Percentiles rank a stretch among this genome's conserved stretches.
Conservation (phyloP, 2,797 vertebrate species). For the Alcedo atthis region DNA sequence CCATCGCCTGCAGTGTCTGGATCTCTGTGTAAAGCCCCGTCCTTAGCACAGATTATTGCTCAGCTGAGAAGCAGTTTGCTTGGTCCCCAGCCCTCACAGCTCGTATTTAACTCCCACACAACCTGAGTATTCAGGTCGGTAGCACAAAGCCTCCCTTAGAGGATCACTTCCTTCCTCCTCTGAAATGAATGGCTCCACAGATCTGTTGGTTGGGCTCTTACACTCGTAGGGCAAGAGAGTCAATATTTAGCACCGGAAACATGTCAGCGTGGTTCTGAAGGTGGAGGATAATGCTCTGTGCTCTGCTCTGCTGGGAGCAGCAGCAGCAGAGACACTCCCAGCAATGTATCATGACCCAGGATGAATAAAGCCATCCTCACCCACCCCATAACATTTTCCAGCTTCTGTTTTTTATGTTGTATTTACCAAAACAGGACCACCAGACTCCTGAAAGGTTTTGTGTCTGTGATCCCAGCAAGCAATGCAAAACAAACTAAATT, state of each 20-base stretch:
- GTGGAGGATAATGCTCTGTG: conserved; percentile 8
- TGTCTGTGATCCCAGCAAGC: conserved; percentile 55
- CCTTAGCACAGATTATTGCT: conserved; percentile 36
- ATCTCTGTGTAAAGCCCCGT: background rate
- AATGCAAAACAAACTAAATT: conserved; percentile 60
- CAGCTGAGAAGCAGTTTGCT: background rate
- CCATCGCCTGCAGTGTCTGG: background rate
- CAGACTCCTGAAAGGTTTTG: conserved; percentile 57
- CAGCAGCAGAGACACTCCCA: conserved; percentile 20
- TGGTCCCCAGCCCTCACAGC: conserved; percentile 8
- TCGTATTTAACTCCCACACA: conserved; percentile 59
- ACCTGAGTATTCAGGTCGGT: conserved; percentile 14
- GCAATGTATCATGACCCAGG: background rate
- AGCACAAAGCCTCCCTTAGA: conserved; percentile 42
- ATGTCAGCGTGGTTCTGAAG: conserved; percentile 10
- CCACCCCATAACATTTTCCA: conserved; percentile 49
- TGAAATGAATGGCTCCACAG: conserved; percentile 32
- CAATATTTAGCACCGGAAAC: background rate
- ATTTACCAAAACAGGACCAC: conserved; percentile 45
- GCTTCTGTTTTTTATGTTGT: conserved; percentile 51
- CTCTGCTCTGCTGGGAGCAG: background rate
- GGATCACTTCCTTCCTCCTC: conserved; percentile 34
- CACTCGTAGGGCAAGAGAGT: conserved; percentile 9
- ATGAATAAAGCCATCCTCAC: conserved; percentile 30
- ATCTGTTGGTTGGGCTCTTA: background rate